Evolutionary conservation across 2,888 invertebrate genomes (phyloP), one percentile per base, ranked within the genome.

Genomic region (Agrilus biguttatus): DNA sequence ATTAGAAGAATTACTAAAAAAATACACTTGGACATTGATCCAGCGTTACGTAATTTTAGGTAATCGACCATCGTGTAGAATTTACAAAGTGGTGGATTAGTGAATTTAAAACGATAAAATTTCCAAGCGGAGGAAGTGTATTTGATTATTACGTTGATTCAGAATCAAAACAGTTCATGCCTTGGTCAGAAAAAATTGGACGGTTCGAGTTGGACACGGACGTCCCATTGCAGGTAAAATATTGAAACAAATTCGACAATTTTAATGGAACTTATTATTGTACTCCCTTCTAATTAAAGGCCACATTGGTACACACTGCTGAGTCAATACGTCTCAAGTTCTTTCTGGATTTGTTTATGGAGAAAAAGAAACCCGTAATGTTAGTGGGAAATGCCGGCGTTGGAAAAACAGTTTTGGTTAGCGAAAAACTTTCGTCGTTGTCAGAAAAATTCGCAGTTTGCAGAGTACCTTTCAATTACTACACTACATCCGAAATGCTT

Each of bases 61-160:
- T 73, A 47, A 74, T 80, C 49, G 82, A 82, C 63, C 82, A 80
- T 60, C 70, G 82, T 55, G 73, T 80, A 46, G 82, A 96, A 65
- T 96, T 93, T 63, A 88, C 91, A 36, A 95, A 95, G 71, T 96
- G 96, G 96, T 96, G 93, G 90, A 72, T 83, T 12, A 91, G 89
- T 59, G 96, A 96, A 65, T 96, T 95, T 66, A 96, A 96, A 68
- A 83, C 83, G 19, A 75, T 96, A 3, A 92, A 90, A 66, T 95
- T 93, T 64, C 95, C 96, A 2, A 53, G 78, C 41, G 84, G 85
- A 45, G 93, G 92, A 4, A 91, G 91, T 1, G 91, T 96, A 6
- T 96, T 96, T 60, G 95, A 96, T 69, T 96, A 84, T 62, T 96
- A 78, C 63, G 84, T 96, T 58, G 93, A 96, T 61, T 65, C 77